Evolutionary conservation across 2,888 invertebrate genomes (phyloP).

Genomic region (Amiota communis): DNA sequence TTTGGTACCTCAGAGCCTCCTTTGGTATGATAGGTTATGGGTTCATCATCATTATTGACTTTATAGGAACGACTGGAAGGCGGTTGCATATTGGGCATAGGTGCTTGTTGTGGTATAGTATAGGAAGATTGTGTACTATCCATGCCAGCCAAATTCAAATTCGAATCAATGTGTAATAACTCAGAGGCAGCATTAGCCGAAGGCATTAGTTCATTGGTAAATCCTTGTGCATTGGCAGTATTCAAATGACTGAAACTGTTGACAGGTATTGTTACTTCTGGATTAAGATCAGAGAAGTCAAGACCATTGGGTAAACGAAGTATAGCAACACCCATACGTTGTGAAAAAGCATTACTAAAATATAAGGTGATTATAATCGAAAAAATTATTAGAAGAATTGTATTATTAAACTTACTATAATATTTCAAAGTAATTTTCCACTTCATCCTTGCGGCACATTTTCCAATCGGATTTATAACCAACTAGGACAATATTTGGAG

Average conservation of each 20-base stretch:
- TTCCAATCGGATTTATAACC: conserved; percentile 96
- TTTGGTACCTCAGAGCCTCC: conserved; percentile 78
- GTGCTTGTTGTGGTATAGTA: conserved; percentile 64
- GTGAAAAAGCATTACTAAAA: conserved; percentile 90
- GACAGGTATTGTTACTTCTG: conserved; percentile 56
- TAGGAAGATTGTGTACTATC: conserved; percentile 67
- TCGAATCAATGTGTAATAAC: conserved; percentile 81
- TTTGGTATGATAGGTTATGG: conserved; percentile 76
- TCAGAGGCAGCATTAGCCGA: conserved; percentile 67
- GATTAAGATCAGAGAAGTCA: conserved; percentile 79
- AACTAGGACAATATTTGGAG: conserved; percentile 94
- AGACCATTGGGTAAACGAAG: conserved; percentile 89
- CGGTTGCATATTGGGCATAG: conserved; percentile 68
- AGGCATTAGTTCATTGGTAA: conserved; percentile 64
- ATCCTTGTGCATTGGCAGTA: conserved; percentile 64
- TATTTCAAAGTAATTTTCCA: conserved; percentile 93
- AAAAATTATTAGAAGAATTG: background rate
- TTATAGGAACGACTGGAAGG: conserved; percentile 54
- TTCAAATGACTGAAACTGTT: conserved; percentile 59
- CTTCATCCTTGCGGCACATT: conserved; percentile 80
- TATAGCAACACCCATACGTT: conserved; percentile 91
- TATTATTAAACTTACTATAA: conserved; percentile 84
- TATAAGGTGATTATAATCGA: background rate
- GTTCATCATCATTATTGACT: conserved; percentile 63
- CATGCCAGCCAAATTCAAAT: conserved; percentile 78